Evolutionary conservation across 2,113 vertebrate genomes (phyloP).

Genomic region (Alouatta palliata): DNA sequence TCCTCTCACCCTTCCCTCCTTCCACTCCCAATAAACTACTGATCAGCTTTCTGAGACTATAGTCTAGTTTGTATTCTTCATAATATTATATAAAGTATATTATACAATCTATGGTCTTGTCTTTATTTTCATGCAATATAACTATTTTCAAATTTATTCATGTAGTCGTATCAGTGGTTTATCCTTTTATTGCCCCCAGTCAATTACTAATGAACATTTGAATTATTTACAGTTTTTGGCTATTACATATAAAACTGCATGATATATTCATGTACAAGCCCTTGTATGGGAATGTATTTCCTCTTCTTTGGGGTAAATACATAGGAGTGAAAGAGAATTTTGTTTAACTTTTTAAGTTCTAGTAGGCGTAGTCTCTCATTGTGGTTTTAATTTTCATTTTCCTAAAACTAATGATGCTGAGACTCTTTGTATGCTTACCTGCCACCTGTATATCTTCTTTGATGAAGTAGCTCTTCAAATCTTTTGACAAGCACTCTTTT

Average conservation of each 20-base stretch:
- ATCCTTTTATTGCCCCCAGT: neutral
- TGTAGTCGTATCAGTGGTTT: neutral
- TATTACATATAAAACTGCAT: neutral
- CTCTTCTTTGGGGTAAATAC: neutral
- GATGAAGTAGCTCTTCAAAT: neutral
- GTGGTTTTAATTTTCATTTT: neutral
- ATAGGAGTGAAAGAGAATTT: neutral
- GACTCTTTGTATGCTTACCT: neutral
- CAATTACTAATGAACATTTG: neutral
- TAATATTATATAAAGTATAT: neutral
- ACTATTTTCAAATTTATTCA: neutral
- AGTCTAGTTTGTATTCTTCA: neutral
- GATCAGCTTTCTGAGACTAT: neutral
- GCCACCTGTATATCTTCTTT: neutral
- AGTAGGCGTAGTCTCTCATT: neutral
- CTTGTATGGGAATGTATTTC: neutral
- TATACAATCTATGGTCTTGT: neutral
- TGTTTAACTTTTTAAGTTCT: constrained; percentile 27
- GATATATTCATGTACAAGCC: neutral
- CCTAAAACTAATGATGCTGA: neutral
- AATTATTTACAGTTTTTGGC: neutral
- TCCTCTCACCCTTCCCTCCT: neutral
- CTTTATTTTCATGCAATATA: neutral
- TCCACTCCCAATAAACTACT: neutral
- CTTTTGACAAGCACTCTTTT: neutral